A percentile compares a stretch with the other conserved stretches of the same genome.
Evolutionary conservation across 2,113 vertebrate species (phyloP).

Genomic region (Strix aluco): DNA sequence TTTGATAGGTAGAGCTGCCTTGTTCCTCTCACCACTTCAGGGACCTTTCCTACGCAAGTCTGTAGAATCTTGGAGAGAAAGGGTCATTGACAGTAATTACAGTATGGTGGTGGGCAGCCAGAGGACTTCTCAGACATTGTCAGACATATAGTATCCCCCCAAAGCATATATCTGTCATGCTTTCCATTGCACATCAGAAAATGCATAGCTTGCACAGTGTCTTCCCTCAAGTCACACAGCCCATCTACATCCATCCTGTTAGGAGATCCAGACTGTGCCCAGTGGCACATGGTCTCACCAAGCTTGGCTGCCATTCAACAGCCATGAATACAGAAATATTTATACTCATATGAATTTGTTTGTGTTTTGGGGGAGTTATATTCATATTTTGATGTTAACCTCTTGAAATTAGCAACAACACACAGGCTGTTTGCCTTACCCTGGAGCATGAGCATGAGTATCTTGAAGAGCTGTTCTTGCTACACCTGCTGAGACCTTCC

Average conservation of each 20-base stretch:
- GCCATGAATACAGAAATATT: neutral
- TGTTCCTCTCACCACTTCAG: neutral
- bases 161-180: neutral
- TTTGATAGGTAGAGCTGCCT: neutral
- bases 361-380: neutral
- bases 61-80: neutral
- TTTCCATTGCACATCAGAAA: neutral
- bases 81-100: neutral
- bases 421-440: neutral
- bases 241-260: neutral
- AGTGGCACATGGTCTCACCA: neutral
- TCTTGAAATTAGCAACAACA: neutral
- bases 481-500: neutral
- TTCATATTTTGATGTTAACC: neutral
- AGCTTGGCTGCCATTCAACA: neutral
- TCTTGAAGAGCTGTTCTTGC: neutral
- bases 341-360: neutral
- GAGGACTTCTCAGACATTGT: neutral
- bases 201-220: neutral
- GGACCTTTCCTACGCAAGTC: neutral
- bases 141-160: neutral
- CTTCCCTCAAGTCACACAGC: neutral
- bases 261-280: neutral
- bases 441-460: neutral
- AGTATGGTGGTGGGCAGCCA: neutral